Conservation (phyloP, 1,140 invertebrate genomes). For the Geopemphigus sp. region DNA sequence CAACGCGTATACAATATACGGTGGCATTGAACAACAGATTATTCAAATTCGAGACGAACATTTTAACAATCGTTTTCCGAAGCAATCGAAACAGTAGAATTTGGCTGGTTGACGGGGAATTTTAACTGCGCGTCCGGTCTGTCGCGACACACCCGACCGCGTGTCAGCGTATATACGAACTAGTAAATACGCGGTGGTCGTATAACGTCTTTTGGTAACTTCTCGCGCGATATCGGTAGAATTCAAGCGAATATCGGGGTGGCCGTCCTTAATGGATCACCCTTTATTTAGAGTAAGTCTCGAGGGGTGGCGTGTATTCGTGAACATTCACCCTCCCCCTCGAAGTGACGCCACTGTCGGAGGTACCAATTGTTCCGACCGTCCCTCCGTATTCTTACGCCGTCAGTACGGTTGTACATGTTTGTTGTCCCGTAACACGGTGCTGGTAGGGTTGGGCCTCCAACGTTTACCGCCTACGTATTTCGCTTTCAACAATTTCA, state of each 20-base stretch:
- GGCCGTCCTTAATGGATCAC: conserved; percentile 24
- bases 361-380: conserved; percentile 3
- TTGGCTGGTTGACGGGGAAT: too few species aligned
- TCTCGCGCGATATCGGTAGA: conserved; percentile 10
- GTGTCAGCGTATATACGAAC: background rate
- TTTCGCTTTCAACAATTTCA: too few species aligned
- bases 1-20: too few species aligned
- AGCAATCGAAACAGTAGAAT: too few species aligned
- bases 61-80: background rate
- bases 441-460: too few species aligned
- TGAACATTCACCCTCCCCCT: background rate
- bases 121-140: too few species aligned
- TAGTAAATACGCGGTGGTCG: background rate
- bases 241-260: conserved; percentile 11
- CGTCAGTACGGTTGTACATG: too few species aligned
- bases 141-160: too few species aligned
- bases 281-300: conserved; percentile 12
- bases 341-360: background rate
- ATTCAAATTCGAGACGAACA: too few species aligned
- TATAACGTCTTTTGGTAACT: conserved; percentile 16
- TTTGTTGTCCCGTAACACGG: too few species aligned
- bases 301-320: conserved; percentile 8
- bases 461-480: too few species aligned
- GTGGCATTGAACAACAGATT: too few species aligned
- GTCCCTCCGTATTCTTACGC: background rate